Evolutionary conservation across 2,888 invertebrate genomes (phyloP), one percentile per base, ranked within the genome.

Genomic region (Drosophila tanythrix): DNA sequence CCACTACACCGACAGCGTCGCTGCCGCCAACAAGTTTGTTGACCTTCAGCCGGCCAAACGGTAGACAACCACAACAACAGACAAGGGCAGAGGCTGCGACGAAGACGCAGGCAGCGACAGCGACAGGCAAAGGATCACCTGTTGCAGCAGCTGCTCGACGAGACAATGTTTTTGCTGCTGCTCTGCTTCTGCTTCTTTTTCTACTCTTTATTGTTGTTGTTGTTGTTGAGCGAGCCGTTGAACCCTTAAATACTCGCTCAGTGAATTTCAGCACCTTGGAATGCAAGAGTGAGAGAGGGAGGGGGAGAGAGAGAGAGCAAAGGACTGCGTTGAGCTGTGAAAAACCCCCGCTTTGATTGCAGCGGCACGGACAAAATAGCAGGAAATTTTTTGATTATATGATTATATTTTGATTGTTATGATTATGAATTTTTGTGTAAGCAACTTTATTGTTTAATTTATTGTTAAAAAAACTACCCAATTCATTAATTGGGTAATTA

Each of bases 71-170:
- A 51, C 56, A 55, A 48, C 52, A 36, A 31, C 75, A 55, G 29
- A 40, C 66, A 79, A 51, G 63, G 56, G 67, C 65, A 52, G 50
- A 63, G 69, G 67, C 68, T 5, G 11, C 5, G 43, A 2, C 43
- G 2, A 11, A 21, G 6, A 43, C 21, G 43, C 21, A 11, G 21
- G 43, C 68, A 36, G 36, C 25, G 38, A 33, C 66, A 75, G 46
- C 65, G 65, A 64, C 67, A 27, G 68, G 66, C 67, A 69, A 71
- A 89, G 89, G 88, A 88, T 88, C 88, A 88, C 88, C 88, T 88
- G 88, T 88, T 88, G 90, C 89, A 68, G 83, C 88, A 90, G 88
- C 90, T 88, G 90, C 73, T 75, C 51, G 79, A 31, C 61, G 79
- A 53, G 74, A 79, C 68, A 27, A 50, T 53, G 31, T 48, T 61